phyloP scores from a whole-genome alignment of 2,888 invertebrate genomes.

The Dryocosmus kuriphilus region DNA sequence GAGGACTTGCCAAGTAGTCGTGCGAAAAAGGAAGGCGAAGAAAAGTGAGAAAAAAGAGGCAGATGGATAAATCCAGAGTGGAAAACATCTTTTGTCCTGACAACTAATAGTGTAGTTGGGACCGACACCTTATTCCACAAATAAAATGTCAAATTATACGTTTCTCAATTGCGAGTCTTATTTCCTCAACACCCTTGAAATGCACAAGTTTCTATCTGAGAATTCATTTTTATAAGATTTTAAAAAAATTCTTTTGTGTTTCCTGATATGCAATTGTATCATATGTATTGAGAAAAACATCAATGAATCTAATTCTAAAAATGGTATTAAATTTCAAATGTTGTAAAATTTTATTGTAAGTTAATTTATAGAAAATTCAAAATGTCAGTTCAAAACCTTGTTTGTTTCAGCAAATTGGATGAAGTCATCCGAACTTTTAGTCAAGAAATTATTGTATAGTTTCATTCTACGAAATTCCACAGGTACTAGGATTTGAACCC shows the following conservation, averaged over 20 bases:
- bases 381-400: too few relatives aligned
- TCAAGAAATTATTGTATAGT: not conserved
- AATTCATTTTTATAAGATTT: not conserved
- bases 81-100: constrained; percentile 26
- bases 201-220: not conserved
- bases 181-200: not conserved
- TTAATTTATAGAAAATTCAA: too few relatives aligned
- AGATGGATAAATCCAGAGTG: constrained; percentile 1
- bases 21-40: not conserved
- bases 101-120: constrained; percentile 8
- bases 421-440: too few relatives aligned
- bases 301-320: too few relatives aligned
- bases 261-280: not conserved
- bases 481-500: not conserved
- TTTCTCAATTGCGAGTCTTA: constrained; percentile 2
- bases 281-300: not conserved
- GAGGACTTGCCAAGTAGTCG: constrained; percentile 32
- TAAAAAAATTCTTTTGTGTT: not conserved
- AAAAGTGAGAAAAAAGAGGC: constrained; percentile 16
- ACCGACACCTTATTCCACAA: constrained; percentile 5
- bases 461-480: not conserved
- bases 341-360: too few relatives aligned
- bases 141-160: constrained; percentile 18
- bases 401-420: too few relatives aligned
- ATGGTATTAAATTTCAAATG: too few relatives aligned